Conservation (phyloP, 2,797 vertebrate genomes). For the Mallotus villosus region DNA sequence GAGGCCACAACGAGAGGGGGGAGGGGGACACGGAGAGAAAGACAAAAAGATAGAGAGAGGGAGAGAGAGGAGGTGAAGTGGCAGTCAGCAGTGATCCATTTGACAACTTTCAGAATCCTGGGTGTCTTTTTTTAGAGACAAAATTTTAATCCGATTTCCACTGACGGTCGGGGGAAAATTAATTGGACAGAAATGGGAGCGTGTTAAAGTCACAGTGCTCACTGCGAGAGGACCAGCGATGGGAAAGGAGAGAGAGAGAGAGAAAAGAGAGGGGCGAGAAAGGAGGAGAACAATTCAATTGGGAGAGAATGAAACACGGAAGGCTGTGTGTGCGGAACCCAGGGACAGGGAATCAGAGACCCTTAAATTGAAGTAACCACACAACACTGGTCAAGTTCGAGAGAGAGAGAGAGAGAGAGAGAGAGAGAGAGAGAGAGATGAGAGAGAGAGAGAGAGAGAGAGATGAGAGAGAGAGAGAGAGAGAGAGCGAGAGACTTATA, state of each 20-base stretch:
- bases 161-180: background rate
- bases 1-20: background rate
- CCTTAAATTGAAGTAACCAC: no score
- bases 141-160: conserved; percentile 25
- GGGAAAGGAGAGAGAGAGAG: background rate
- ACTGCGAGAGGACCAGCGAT: background rate
- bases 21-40: background rate
- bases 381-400: no score
- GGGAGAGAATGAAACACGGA: background rate
- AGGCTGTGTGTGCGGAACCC: no score
- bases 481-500: no score
- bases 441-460: no score
- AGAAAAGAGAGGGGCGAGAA: background rate
- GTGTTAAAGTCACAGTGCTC: conserved; percentile 14
- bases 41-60: background rate
- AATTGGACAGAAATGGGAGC: conserved; percentile 18
- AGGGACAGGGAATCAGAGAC: no score
- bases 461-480: no score
- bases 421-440: no score
- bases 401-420: no score
- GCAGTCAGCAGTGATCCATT: conserved; percentile 1
- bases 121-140: conserved; percentile 7
- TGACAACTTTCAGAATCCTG: conserved; percentile 7
- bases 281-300: background rate
- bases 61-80: background rate